Percentiles rank a stretch among this genome's conserved stretches.
Conservation (phyloP, 2,113 vertebrate species). For the Corvus hawaiiensis region DNA sequence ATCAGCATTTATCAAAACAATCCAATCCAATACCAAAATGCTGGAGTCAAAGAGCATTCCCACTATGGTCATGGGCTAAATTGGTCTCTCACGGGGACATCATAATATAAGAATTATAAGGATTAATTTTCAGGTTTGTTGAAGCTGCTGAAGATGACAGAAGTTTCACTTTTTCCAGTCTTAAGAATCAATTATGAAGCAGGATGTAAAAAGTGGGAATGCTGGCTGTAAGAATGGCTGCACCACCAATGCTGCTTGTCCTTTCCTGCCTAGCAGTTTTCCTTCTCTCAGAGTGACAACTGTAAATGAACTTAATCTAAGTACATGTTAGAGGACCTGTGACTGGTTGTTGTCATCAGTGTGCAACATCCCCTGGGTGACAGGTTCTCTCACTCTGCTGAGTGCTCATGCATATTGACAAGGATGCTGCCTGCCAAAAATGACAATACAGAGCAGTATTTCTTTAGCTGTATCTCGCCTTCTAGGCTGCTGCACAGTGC, state of each 20-base stretch:
- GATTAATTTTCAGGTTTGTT: background rate
- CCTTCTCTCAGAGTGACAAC: background rate
- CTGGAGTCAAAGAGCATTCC: background rate
- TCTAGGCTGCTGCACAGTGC: background rate
- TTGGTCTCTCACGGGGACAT: background rate
- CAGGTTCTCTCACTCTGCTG: background rate
- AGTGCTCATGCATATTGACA: slow-evolving; percentile 30
- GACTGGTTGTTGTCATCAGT: slow-evolving; percentile 10
- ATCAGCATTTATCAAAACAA: background rate
- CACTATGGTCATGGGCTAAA: background rate
- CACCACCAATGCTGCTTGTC: background rate
- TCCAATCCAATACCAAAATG: background rate
- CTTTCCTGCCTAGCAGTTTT: background rate
- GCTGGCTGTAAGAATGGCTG: background rate
- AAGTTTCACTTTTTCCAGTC: background rate
- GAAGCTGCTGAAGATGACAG: background rate
- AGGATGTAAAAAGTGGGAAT: background rate
- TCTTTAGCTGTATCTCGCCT: background rate
- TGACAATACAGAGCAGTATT: background rate
- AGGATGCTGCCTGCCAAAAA: slow-evolving; percentile 28
- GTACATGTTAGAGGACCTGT: background rate
- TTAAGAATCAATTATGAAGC: background rate
- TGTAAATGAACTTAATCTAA: slow-evolving; percentile 16
- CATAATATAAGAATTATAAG: background rate
- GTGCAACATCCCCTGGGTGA: slow-evolving; percentile 20